Evolutionary conservation across 1,140 invertebrate species (phyloP), one percentile per base, ranked within the genome.

Genomic region (Caerostris extrusa): DNA sequence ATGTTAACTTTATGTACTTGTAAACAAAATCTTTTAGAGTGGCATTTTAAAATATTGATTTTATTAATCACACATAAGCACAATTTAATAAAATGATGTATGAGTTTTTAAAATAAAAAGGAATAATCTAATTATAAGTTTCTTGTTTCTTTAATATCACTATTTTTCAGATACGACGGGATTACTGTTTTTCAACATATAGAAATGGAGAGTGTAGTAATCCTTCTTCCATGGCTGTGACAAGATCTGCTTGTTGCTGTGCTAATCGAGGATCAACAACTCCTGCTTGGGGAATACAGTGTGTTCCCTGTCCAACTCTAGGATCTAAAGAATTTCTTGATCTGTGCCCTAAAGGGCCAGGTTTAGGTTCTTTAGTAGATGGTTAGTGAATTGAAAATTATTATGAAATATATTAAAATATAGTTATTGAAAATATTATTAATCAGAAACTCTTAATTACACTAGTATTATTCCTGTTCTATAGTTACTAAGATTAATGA

Each of bases 161-260:
- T 87, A 61, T 90, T 83, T 58, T 17, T 34, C 96, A 98, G 98
- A 99, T 95, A 98, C 97, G 97, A 94, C 96, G 97, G 96, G 98
- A 98, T 95, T 96, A 98, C 8, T 98, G 98, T 95, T 98, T 98
- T 95, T 97, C 98, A 64, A 97, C 97, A 94, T 98, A 97, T 95
- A 97, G 97, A 95, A 97, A 98, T 94, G 98, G 98, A 0, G 97
- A 97, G 91, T 99, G 98, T 95, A 97, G 97, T 10, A 97, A 97
- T 95, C 98, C 98, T 2, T 97, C 98, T 0, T 96, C 96, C 2
- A 97, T 97, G 0, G 97, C 98, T 2, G 97, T 98, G 6, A 98
- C 98, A 0, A 98, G 98, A 95, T 98, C 98, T 5, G 97, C 97
- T 95, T 99, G 98, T 91, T 99, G 98, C 95, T 98, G 98, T 95